Evolutionary conservation across 2,797 vertebrate genomes (phyloP).

Genomic region (Chiropotes sagulatus): DNA sequence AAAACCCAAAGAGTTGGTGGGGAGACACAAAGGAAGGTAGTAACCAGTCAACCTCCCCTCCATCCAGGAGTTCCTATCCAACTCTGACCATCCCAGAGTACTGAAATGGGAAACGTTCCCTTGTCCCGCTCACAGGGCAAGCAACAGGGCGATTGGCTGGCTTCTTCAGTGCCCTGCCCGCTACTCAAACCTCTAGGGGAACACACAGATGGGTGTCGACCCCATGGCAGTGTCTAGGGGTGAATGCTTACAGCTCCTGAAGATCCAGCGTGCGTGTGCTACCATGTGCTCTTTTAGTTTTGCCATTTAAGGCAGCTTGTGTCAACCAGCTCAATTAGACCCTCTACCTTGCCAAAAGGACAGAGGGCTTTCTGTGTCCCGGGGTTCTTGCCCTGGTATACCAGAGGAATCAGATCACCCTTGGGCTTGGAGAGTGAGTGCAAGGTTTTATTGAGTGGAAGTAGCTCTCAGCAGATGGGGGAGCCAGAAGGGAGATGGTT

Average conservation of each 20-base stretch:
- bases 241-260: not conserved
- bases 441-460: not conserved
- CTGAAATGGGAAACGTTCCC: not conserved
- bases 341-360: not conserved
- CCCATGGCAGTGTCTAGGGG: not conserved
- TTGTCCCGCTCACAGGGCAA: not conserved
- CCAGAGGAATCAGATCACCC: not conserved
- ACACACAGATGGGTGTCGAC: not conserved
- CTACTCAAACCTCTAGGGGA: not conserved
- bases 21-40: not conserved
- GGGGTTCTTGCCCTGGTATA: not conserved
- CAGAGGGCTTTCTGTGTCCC: not conserved
- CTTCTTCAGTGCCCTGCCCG: no score
- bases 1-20: not conserved
- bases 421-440: not conserved
- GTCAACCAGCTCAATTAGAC: not conserved
- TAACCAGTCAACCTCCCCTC: not conserved
- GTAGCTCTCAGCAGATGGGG: not conserved
- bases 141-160: not conserved
- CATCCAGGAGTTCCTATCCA: not conserved
- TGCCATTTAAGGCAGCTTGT: not conserved
- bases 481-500: not conserved
- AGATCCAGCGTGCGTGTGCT: not conserved
- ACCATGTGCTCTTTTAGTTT: not conserved
- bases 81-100: not conserved